Percentiles rank a stretch among this genome's conserved stretches.
Evolutionary conservation across 2,797 vertebrate species (phyloP).

Genomic region (Columba guinea): DNA sequence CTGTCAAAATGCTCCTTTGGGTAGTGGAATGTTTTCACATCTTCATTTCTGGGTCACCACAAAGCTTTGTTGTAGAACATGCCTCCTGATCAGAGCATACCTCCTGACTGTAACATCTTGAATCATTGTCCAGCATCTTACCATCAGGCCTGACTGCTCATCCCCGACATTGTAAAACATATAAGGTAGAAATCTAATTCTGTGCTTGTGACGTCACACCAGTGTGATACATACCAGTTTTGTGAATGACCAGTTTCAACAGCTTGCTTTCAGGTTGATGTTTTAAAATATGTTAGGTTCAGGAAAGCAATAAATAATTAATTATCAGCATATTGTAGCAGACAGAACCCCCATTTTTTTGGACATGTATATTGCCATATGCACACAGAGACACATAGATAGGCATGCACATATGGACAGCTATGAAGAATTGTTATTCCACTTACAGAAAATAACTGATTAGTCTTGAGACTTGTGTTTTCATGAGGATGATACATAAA

Average conservation of each 20-base stretch:
- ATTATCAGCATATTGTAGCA: background rate
- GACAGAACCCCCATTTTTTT: background rate
- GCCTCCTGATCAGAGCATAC: background rate
- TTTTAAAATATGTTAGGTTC: background rate
- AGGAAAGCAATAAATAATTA: background rate
- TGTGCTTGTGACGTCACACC: background rate
- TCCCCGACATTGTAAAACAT: fast-evolving
- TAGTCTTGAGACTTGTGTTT: background rate
- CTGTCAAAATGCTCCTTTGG: background rate
- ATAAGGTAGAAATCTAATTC: background rate
- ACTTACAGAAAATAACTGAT: background rate
- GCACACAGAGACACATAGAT: background rate
- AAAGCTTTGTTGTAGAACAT: background rate
- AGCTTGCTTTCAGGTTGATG: background rate
- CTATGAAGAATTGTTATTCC: background rate
- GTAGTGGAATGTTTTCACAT: background rate
- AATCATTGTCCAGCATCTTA: background rate
- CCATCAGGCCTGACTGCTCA: background rate
- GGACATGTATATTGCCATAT: background rate
- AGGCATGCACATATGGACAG: background rate
- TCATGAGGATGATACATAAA: background rate
- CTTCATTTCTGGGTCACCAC: background rate
- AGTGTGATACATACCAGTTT: background rate
- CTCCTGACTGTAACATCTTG: background rate
- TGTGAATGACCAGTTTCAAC: background rate